Percentiles rank a stretch among this genome's conserved stretches.
Evolutionary conservation across 2,113 vertebrate genomes (phyloP).

Genomic region (Corythaixoides concolor): DNA sequence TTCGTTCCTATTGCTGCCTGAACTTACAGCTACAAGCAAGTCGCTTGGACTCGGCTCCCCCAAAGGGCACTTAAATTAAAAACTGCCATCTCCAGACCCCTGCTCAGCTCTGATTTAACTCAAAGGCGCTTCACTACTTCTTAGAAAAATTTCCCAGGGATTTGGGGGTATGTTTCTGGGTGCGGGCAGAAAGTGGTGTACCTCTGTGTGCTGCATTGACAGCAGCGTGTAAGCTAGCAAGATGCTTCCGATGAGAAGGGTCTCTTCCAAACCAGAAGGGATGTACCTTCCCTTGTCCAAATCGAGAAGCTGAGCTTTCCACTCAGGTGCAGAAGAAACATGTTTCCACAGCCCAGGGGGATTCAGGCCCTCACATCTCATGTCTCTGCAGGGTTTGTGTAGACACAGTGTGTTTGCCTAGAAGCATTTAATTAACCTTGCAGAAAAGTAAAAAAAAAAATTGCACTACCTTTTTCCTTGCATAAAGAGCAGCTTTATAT

Average conservation of each 20-base stretch:
- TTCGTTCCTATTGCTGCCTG: too few species aligned
- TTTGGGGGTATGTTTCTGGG: not conserved
- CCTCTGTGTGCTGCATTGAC: not conserved
- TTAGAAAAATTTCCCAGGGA: not conserved
- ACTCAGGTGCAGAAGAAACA: not conserved
- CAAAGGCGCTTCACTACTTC: not conserved
- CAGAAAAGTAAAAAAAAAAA: not conserved
- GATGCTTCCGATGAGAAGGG: not conserved
- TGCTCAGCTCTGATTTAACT: not conserved
- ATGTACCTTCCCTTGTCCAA: not conserved
- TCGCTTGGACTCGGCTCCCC: not conserved
- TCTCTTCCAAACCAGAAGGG: not conserved
- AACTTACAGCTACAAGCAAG: too few species aligned
- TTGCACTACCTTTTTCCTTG: not conserved
- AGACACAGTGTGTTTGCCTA: not conserved
- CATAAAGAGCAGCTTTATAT: not conserved
- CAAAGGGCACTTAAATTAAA: not conserved
- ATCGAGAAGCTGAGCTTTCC: not conserved
- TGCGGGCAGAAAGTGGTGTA: not conserved
- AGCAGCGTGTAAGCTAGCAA: not conserved
- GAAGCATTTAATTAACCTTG: not conserved
- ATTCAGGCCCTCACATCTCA: not conserved
- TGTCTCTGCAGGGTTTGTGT: not conserved
- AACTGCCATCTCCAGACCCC: not conserved
- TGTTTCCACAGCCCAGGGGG: accelerated